These are phyloP conservation scores for Xestia rhomboidea DNA, from an alignment of 2,888 invertebrate genomes.

Conservation along the genomic window DNA sequence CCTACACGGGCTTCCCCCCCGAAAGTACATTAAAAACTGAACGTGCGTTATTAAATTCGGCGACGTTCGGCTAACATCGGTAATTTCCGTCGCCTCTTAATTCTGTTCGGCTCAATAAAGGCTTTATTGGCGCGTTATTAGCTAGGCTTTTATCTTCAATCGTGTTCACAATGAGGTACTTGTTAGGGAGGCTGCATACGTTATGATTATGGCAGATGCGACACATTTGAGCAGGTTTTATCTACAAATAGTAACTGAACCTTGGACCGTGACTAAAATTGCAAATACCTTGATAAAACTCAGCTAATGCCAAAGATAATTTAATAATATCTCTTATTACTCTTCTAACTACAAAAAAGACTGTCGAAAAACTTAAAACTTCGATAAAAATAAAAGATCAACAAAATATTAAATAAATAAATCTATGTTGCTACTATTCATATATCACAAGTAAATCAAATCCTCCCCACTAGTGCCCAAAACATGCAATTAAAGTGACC, in stretches of 20 bases:
- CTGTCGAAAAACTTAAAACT: neutral
- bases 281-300: neutral
- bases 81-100: constrained; percentile 75
- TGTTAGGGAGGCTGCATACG: constrained; percentile 66
- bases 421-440: neutral
- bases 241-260: neutral
- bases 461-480: neutral
- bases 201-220: constrained; percentile 46
- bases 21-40: constrained; percentile 72
- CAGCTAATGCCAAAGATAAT: neutral
- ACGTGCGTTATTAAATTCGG: constrained; percentile 72
- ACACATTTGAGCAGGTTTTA: constrained; percentile 4
- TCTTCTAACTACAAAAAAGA: neutral
- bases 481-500: neutral
- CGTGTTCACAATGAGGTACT: constrained; percentile 77
- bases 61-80: constrained; percentile 70
- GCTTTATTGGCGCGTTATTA: constrained; percentile 79
- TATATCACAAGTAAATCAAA: neutral
- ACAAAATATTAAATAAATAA: neutral
- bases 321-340: neutral
- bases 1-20: constrained; percentile 62
- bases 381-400: constrained; percentile 3
- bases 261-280: too few relatives aligned
- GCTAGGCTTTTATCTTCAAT: constrained; percentile 77
- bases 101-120: constrained; percentile 80